phyloP scores from a whole-genome alignment of 2,113 vertebrate genomes.

The Pelmatolapia mariae region DNA sequence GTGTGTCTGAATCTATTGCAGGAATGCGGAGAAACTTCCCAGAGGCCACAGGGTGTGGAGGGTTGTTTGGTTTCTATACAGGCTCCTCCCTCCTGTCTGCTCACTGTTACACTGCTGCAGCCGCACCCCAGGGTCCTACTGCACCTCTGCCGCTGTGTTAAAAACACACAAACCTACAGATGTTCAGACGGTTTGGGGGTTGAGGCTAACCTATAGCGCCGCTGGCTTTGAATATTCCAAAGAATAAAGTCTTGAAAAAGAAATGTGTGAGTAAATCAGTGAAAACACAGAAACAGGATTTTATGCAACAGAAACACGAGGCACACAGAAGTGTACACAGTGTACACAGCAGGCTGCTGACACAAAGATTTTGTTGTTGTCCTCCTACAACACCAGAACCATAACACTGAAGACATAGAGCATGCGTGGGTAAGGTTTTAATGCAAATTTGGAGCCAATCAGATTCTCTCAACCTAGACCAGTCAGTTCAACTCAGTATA shows the following conservation, averaged over 20 bases:
- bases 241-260: background rate
- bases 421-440: background rate
- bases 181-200: background rate
- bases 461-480: background rate
- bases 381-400: background rate
- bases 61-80: constrained; percentile 37
- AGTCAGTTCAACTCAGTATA: background rate
- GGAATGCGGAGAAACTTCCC: constrained; percentile 67
- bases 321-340: background rate
- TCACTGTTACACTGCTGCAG: background rate
- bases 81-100: constrained; percentile 41
- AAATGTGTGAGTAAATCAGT: background rate
- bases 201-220: background rate
- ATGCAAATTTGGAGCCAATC: background rate
- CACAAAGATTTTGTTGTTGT: background rate
- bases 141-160: background rate
- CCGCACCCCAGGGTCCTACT: constrained; percentile 67
- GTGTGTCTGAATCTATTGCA: background rate
- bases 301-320: background rate
- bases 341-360: background rate
- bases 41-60: constrained; percentile 64
- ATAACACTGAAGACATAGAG: background rate
- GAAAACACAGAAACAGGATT: background rate
- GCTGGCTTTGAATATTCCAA: background rate
- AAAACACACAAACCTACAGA: background rate